Evolutionary conservation across 1,140 invertebrate species (phyloP), one percentile per base, ranked within the genome.

Genomic region (Calliphora vicina): DNA sequence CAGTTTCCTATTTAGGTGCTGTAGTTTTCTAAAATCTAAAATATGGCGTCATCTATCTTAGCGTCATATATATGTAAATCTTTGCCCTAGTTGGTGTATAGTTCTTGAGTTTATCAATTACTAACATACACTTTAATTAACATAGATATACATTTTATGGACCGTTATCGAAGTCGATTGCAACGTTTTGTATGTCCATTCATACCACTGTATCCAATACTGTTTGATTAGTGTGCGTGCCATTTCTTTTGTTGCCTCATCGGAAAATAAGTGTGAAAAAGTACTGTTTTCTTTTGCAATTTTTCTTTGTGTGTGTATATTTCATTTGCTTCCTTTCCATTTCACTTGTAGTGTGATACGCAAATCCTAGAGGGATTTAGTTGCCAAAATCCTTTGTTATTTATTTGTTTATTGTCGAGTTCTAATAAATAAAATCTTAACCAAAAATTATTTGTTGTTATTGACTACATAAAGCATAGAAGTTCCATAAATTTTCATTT

Each of bases 401-500:
- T 76, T 76, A 76, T 76, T 76, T 76, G 27, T 35, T 76, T 76
- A 42, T 42, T 57, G 50, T 5, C 50, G 50, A 57, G 50, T 76
- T 76, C 17, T n/a, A 76, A n/a, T 35, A 35, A 76, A 76, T 20
- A 35, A 76, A 76, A 76, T 76, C 27, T 76, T 20, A 57, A 76
- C 17, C 73, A 3, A 35, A 76, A 15, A 35, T 76, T n/a, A 35
- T 74, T 74, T 74, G 27, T 42, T 76, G 10, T 35, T 35, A 35
- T 35, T 35, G 15, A 57, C 50, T 35, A 57, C 1, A 76, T 35
- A 76, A 35, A 35, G 72, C 27, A 29, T 29, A 29, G 27, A 74
- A 42, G 26, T n/a, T 76, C 73, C 27, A 76, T 76, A 76, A 76
- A 76, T 76, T 76, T 76, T 76, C 73, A 76, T 76, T 76, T 76